Evolutionary conservation across 2,113 vertebrate genomes (phyloP), one percentile per base, ranked within the genome.

Genomic region (Haemorhous mexicanus): DNA sequence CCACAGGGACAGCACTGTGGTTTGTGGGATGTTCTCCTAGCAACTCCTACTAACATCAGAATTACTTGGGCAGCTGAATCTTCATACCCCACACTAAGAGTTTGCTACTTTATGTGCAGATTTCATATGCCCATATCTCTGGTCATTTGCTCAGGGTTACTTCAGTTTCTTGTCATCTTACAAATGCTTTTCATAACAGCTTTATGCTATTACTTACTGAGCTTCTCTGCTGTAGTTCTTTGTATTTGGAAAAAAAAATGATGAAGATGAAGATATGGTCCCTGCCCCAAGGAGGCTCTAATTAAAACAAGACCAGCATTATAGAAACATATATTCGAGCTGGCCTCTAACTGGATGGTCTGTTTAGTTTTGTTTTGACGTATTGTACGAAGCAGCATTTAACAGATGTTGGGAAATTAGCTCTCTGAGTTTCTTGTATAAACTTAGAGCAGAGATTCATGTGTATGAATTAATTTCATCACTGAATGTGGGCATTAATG

Each of bases 331-430:
- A 59, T 72, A 88, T 70, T 41, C 67, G 95, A 59, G 56, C 26
- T 79, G 59, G 61, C 52, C 61, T 85, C 37, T 73, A 69, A 77
- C 61, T 94, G 95, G 86, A 94, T 93, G 93, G 90, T 95, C 96
- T 93, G 81, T 92, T 96, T 93, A 93, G 68, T 94, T 95, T 95
- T 95, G 89, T 94, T 96, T 93, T 94, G 94, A 95, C 46, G 0
- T 96, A 58, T 43, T 58, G 41, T 56, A 92, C 4, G 26, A 84
- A 91, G 66, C 67, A 87, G 84, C 26, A 32, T 82, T 95, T 94
- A 90, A 52, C 89, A 95, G 90, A 96, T 92, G 90, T 93, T 95
- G 67, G 78, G 78, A 96, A 94, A 87, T 88, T 28, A 81, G 23
- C 20, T 70, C n/a, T 81, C 59, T 61, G 23, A 52, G 47, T 21